phyloP scores from a whole-genome alignment of 2,888 invertebrate species.

The Caenorhabditis zanzibari region DNA sequence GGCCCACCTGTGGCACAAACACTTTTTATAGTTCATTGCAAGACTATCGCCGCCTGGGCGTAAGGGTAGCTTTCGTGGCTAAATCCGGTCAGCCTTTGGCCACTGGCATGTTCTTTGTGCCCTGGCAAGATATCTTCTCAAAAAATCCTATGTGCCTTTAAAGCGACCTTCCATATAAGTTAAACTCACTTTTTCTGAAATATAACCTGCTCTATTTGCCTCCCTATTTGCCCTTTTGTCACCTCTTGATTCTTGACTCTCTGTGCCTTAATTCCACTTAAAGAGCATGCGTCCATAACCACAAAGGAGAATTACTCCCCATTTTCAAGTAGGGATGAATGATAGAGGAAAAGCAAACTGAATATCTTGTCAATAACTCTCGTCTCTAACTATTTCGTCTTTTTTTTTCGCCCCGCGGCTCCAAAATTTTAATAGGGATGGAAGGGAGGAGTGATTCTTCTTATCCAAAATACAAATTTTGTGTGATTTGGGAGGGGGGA shows the following conservation, averaged over 20 bases:
- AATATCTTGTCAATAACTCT: constrained; percentile 12
- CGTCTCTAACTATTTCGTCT: not conserved
- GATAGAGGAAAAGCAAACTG: not conserved
- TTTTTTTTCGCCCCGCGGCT: not conserved
- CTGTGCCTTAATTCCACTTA: constrained; percentile 22
- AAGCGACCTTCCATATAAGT: too few species aligned
- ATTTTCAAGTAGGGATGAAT: not conserved
- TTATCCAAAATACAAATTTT: constrained; percentile 4
- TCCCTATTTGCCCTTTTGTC: constrained; percentile 10
- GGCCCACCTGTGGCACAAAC: too few species aligned
- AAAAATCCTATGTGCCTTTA: too few species aligned
- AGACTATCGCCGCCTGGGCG: too few species aligned
- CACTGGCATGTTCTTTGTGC: too few species aligned
- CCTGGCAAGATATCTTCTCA: too few species aligned
- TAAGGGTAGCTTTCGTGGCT: too few species aligned
- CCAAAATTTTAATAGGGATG: not conserved
- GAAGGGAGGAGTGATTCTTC: not conserved
- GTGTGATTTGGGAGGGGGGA: constrained; percentile 3
- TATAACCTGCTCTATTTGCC: too few species aligned
- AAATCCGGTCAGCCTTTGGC: too few species aligned
- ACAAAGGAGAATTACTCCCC: not conserved
- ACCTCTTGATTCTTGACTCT: constrained; percentile 14
- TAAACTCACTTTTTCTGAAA: too few species aligned
- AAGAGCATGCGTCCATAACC: not conserved
- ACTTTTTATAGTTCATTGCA: too few species aligned